Evolutionary conservation across 2,113 vertebrate genomes (phyloP), one percentile per base, ranked within the genome.

Genomic region (Cyrtonyx montezumae): DNA sequence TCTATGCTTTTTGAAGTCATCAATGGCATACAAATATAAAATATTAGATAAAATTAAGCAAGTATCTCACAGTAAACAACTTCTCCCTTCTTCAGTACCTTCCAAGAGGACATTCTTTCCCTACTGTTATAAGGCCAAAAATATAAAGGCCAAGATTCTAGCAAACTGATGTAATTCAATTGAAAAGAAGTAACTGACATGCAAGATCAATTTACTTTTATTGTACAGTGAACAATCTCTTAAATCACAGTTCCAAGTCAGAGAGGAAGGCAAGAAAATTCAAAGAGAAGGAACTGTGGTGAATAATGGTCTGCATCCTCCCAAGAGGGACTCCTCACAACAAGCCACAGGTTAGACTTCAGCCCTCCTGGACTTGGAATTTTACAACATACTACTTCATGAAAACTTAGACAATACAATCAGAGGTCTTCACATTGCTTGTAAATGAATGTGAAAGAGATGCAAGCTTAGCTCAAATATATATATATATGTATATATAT

Each of bases 251-350:
- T 17, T 76, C 66, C 36, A 7, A 58, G 13, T 40, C 21, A 58
- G 42, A 70, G 1, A 3, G 1, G 6, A n/a, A 85, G 56, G 25
- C 1, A 48, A 80, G 71, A 76, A 36, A 36, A 26, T 12, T 53
- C 1, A 40, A 40, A 34, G 5, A 2, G 8, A 25, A 62, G 7
- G 5, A 34, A 3, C 4, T 48, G 1, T 28, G 18, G 15, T 48
- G 32, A 48, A 48, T 68, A 48, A 48, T 14, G 6, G 18, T 17
- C 9, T 26, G 16, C 28, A n/a, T n/a, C 7, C 19, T 82, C 25
- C 34, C 14, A 43, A 5, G 18, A 84, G 16, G 7, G 62, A 3
- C 14, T 18, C 37, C 32, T 79, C 40, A n/a, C n/a, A n/a, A 13
- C 36, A 61, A 20, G 28, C 7, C 43, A 30, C 25, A 7, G 4